phyloP scores from a whole-genome alignment of 2,888 invertebrate genomes.

The Rhopalosiphum nymphaeae region DNA sequence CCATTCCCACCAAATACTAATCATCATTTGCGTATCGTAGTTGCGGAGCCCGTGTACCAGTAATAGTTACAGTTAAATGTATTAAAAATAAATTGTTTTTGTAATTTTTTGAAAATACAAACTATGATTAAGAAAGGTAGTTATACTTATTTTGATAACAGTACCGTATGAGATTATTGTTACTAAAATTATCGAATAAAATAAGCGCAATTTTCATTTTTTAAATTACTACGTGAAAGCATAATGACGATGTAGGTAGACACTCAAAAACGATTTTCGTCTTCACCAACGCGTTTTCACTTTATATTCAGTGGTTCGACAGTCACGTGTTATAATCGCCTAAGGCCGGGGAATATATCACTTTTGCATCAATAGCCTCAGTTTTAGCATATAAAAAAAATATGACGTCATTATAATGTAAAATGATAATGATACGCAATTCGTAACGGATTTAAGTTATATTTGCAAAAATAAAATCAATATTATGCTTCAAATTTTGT shows the following conservation, averaged over 20 bases:
- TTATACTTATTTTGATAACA: not conserved
- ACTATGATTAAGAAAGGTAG: not conserved
- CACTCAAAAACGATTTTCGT: conserved; percentile 37
- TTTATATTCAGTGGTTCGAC: not conserved
- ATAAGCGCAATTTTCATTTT: conserved; percentile 27
- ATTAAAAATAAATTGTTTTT: conserved; percentile 14
- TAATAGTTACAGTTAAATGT: not conserved
- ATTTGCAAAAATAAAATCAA: not conserved
- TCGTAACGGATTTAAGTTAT: not conserved
- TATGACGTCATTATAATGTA: not conserved
- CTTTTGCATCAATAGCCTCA: not conserved
- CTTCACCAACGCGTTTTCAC: conserved; percentile 37
- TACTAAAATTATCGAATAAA: not conserved
- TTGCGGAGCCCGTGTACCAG: not conserved
- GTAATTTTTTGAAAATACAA: not conserved
- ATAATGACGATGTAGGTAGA: conserved; percentile 1
- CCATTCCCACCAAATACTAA: not conserved
- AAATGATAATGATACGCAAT: not conserved
- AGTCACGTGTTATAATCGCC: conserved; percentile 25
- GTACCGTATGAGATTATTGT: not conserved
- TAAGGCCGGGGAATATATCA: not conserved
- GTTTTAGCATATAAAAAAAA: not conserved
- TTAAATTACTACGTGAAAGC: conserved; percentile 39
- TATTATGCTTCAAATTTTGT: not conserved
- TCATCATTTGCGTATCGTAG: not conserved